phyloP scores from a whole-genome alignment of 1,140 invertebrate genomes.

The Hyles euphorbiae region DNA sequence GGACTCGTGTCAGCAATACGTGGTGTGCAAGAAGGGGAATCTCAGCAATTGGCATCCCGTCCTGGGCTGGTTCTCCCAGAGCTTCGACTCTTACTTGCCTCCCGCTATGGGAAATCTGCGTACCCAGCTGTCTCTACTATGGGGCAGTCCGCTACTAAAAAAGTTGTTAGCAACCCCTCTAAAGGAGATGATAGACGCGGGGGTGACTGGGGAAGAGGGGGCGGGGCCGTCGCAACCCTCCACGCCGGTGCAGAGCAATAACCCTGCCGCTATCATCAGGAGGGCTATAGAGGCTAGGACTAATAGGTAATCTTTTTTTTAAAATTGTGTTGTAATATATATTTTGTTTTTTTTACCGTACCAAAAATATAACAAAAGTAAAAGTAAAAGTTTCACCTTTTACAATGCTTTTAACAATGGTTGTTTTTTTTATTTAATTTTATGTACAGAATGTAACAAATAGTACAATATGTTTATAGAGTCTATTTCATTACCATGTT shows the following conservation, averaged over 20 bases:
- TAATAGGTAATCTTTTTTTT: slow-evolving; percentile 61
- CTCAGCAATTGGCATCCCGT: slow-evolving; percentile 98
- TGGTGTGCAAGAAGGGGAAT: slow-evolving; percentile 90
- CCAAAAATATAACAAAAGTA: no score
- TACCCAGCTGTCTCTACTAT: slow-evolving; percentile 88
- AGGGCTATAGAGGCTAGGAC: slow-evolving; percentile 74
- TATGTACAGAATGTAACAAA: no score
- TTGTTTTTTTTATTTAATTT: no score
- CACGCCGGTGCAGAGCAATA: slow-evolving; percentile 59
- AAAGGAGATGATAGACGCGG: slow-evolving; percentile 62
- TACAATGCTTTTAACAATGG: no score
- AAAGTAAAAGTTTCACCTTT: no score
- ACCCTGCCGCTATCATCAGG: slow-evolving; percentile 65
- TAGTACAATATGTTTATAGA: no score
- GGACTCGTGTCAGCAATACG: slow-evolving; percentile 90
- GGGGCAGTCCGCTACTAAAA: slow-evolving; percentile 80
- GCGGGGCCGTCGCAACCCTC: slow-evolving; percentile 65
- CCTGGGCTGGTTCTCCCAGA: slow-evolving; percentile 96
- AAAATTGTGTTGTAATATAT: not conserved
- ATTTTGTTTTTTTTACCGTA: not conserved
- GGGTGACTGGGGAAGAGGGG: slow-evolving; percentile 48
- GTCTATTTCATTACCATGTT: not conserved
- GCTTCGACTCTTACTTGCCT: slow-evolving; percentile 88
- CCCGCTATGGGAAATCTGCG: slow-evolving; percentile 89
- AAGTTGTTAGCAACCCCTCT: slow-evolving; percentile 58